A percentile compares a stretch with the other conserved stretches of the same genome.
phyloP scores from a whole-genome alignment of 2,888 invertebrate species.

The Drosophila atroscutellata region DNA sequence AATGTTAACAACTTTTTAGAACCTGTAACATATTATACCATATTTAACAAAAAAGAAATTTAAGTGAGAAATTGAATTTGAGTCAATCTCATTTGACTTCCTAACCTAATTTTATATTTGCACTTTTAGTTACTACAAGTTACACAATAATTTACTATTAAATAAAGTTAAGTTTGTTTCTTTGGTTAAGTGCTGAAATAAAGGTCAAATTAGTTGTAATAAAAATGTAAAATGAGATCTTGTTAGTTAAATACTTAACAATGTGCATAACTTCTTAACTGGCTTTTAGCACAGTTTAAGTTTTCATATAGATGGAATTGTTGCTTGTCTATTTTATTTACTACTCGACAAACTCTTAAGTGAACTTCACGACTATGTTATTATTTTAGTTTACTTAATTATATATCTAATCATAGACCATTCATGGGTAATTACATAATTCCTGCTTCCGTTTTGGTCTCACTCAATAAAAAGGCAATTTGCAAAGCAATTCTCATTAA shows the following conservation, averaged over 20 bases:
- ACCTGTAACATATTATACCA: background rate
- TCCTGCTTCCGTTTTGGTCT: slow-evolving; percentile 56
- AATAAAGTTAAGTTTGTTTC: background rate
- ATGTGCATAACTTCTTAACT: background rate
- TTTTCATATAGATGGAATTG: background rate
- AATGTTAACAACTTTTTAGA: background rate
- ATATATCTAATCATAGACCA: slow-evolving; percentile 32
- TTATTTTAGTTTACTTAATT: slow-evolving; percentile 53
- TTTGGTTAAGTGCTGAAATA: background rate
- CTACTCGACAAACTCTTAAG: background rate
- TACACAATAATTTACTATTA: background rate
- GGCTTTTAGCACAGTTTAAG: background rate
- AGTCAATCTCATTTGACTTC: background rate
- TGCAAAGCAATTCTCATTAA: slow-evolving; percentile 7
- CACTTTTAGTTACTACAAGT: background rate
- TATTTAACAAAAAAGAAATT: background rate
- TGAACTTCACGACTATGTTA: slow-evolving; percentile 1
- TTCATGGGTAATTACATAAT: slow-evolving; percentile 45
- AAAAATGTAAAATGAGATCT: background rate
- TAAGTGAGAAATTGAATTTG: background rate
- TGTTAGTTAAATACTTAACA: background rate
- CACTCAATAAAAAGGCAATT: slow-evolving; percentile 54
- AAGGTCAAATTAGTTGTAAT: background rate
- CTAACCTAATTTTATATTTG: background rate
- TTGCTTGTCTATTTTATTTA: background rate